Evolutionary conservation across 2,797 vertebrate genomes (phyloP).

Genomic region (Sternotherus odoratus): DNA sequence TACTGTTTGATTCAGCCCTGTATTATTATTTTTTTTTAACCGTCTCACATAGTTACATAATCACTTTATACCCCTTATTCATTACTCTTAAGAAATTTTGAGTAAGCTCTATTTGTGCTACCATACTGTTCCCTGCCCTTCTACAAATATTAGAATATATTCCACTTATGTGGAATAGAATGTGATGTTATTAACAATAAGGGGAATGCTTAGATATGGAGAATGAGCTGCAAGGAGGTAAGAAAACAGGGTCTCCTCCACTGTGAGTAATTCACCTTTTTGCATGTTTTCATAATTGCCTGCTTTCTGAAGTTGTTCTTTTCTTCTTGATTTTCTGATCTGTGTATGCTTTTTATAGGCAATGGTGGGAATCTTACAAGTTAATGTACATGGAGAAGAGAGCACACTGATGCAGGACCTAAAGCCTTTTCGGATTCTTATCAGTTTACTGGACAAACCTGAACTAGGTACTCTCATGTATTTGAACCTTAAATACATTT

Average conservation of each 20-base stretch:
- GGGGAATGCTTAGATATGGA: not conserved
- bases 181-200: not conserved
- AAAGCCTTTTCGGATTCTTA: conserved; percentile 98
- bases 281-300: not conserved
- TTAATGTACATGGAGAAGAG: conserved; percentile 94
- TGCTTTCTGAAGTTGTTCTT: not conserved
- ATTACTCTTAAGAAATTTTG: not conserved
- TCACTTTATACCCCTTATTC: not conserved
- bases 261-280: conserved; percentile 6
- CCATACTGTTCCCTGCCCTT: not conserved
- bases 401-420: conserved; percentile 94
- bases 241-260: not conserved
- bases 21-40: not conserved
- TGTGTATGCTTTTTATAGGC: conserved; percentile 84
- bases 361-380: conserved; percentile 97
- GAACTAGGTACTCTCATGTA: conserved; percentile 89
- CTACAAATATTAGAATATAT: not conserved
- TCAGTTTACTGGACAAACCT: conserved; percentile 98
- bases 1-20: not conserved
- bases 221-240: conserved; percentile 18
- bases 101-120: not conserved
- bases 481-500: not conserved
- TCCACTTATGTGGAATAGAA: not conserved
- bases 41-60: not conserved
- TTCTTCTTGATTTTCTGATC: conserved; percentile 22